Base-by-base conservation (phyloP, 2,797 vertebrate species). In the Masticophis lateralis region DNA sequence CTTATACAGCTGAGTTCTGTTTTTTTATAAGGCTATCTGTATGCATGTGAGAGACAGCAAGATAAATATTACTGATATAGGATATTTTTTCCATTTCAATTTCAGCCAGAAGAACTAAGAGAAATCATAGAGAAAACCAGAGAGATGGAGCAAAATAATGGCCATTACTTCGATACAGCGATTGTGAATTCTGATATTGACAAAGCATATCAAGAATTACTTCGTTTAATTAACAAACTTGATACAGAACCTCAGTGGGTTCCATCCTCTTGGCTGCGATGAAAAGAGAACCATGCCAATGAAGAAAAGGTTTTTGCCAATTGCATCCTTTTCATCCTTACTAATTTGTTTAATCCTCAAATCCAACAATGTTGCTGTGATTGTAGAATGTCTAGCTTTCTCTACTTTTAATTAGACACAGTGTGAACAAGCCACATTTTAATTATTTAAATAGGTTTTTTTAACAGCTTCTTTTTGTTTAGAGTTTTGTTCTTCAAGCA, bases 191-290 rank as follows among this genome's bases (percentile, higher is more conserved):
- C 98, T 1, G 99, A 99, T 97, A 98, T 98, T 93, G 99, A 99
- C 96, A 99, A 99, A 96, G 98, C 99, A 0, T 99, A 97, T 97
- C 98, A 97, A 55, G 99, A 99, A 97, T 97, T 99, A 94, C 98
- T 99, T 79, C 98, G 99, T 87, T 97, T 99, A 96, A 99, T 99
- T 97, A 99, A 99, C 97, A 99, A 99, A 97, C 98, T 99, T 92
- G 99, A 99, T 97, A 99, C 99, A 28, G 99, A 99, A 94, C 99
- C 99, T 51, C 99, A 99, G 97, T 99, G 99, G 99, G 99, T 99
- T 87, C 99, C 99, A 28, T 98, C 98, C 88, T 99, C 99, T 91
- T 99, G 99, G 99, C 97, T 99, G 91, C 98, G 99, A 97, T 99
- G 97, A 98, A 97, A 93, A 93, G 89, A 90, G 61, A 88, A 63